Evolutionary conservation across 2,797 vertebrate species (phyloP).

Genomic region (Neopelma chrysocephalum): DNA sequence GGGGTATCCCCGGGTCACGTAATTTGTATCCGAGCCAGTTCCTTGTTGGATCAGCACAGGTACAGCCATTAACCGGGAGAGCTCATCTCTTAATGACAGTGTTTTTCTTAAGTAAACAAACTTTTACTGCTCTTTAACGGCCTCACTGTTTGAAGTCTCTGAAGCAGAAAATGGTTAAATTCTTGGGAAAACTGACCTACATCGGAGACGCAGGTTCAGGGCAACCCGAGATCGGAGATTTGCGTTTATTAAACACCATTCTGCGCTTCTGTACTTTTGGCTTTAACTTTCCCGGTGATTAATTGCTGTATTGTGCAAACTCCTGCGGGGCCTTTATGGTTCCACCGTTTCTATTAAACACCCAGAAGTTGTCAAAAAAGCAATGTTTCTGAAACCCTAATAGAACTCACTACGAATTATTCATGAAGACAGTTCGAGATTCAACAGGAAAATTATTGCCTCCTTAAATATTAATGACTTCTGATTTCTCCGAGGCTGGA

Average conservation of each 20-base stretch:
- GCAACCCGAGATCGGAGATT: constrained; percentile 34
- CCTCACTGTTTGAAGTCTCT: constrained; percentile 75
- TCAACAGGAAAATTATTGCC: constrained; percentile 79
- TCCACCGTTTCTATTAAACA: constrained; percentile 54
- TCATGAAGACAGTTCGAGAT: constrained; percentile 77
- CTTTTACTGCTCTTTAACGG: constrained; percentile 79
- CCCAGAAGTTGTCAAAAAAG: constrained; percentile 65
- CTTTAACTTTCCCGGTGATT: constrained; percentile 62
- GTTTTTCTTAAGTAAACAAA: constrained; percentile 77
- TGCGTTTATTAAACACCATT: constrained; percentile 62
- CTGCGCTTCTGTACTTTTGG: constrained; percentile 35
- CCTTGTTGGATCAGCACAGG: constrained; percentile 54
- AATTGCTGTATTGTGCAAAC: constrained; percentile 62
- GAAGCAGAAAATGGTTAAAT: constrained; percentile 80
- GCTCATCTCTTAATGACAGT: constrained; percentile 73
- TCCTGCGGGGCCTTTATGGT: constrained; percentile 54
- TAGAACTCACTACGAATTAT: constrained; percentile 77
- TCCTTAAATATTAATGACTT: constrained; percentile 80
- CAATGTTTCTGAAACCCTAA: constrained; percentile 76
- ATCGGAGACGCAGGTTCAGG: constrained; percentile 68
- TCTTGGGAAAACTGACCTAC: constrained; percentile 77
- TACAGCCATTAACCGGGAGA: constrained; percentile 52
- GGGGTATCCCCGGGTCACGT: neutral
- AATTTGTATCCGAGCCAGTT: constrained; percentile 14
- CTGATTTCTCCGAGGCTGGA: constrained; percentile 67